phyloP scores from a whole-genome alignment of 1,140 invertebrate species.

The Nilaparvata lugens region DNA sequence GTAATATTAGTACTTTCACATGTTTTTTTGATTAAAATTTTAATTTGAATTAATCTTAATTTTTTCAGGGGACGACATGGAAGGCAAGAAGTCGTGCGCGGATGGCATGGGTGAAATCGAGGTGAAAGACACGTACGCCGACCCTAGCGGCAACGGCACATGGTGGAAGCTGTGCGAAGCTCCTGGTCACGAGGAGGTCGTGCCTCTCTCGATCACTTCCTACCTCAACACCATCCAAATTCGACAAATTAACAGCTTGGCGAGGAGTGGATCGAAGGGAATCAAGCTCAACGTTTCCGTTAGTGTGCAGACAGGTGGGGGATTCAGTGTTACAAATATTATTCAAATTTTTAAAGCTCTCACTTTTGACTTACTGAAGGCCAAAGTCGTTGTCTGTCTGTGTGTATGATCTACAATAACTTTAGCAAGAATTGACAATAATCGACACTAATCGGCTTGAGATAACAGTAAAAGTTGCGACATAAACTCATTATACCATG shows the following conservation, averaged over 20 bases:
- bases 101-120: constrained; percentile 41
- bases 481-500: no score
- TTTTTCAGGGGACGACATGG: constrained; percentile 19
- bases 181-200: constrained; percentile 27
- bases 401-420: no score
- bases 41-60: no score
- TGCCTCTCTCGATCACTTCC: constrained; percentile 47
- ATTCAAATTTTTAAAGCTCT: no score
- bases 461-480: no score
- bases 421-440: no score
- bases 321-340: background rate
- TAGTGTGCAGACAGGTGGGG: constrained; percentile 28
- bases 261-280: constrained; percentile 33
- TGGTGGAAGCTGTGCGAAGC: constrained; percentile 49
- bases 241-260: constrained; percentile 37
- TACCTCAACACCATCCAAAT: constrained; percentile 49
- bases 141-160: constrained; percentile 46
- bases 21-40: no score
- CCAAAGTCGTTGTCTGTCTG: no score
- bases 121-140: constrained; percentile 54
- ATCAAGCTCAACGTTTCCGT: constrained; percentile 44
- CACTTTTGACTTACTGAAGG: no score
- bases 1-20: no score
- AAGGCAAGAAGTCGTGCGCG: constrained; percentile 30
- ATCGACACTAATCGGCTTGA: no score